Evolutionary conservation across 2,797 vertebrate species (phyloP).

Genomic region (Smutsia temminckii): DNA sequence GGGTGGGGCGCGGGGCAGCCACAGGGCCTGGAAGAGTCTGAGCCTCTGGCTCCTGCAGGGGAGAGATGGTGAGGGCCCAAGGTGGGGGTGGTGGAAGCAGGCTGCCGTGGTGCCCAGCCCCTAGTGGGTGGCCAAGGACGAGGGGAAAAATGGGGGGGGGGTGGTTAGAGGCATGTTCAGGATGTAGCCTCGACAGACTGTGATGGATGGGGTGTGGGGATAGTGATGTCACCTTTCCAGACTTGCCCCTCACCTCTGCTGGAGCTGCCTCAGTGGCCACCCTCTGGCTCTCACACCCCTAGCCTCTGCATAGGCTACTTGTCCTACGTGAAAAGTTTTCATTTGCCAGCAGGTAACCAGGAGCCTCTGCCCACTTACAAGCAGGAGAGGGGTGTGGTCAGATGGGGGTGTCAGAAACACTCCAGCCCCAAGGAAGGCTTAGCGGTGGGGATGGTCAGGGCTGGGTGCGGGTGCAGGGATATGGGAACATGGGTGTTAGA

Average conservation of each 20-base stretch:
- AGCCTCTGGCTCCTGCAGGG: background rate
- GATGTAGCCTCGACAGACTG: background rate
- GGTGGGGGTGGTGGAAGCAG: background rate
- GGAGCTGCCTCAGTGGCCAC: too few species aligned
- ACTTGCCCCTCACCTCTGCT: background rate
- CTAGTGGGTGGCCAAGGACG: fast-evolving
- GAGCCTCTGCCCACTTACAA: background rate
- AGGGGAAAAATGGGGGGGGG: too few species aligned
- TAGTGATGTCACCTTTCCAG: background rate
- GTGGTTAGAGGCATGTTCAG: too few species aligned
- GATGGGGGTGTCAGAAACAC: background rate
- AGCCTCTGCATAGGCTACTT: background rate
- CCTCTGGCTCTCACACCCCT: background rate
- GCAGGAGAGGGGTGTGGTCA: background rate
- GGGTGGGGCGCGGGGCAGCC: background rate
- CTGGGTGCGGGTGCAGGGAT: too few species aligned
- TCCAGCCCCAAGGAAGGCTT: too few species aligned
- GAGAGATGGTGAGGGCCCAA: background rate
- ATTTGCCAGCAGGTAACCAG: background rate
- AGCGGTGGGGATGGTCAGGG: background rate
- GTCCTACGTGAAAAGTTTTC: background rate
- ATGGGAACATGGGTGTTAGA: fast-evolving
- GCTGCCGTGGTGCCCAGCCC: fast-evolving
- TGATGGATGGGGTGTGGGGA: background rate
- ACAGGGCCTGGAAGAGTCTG: fast-evolving